A percentile compares a stretch with the other conserved stretches of the same genome.
phyloP scores from a whole-genome alignment of 1,140 invertebrate genomes.

The Panagrolaimus sp. region DNA sequence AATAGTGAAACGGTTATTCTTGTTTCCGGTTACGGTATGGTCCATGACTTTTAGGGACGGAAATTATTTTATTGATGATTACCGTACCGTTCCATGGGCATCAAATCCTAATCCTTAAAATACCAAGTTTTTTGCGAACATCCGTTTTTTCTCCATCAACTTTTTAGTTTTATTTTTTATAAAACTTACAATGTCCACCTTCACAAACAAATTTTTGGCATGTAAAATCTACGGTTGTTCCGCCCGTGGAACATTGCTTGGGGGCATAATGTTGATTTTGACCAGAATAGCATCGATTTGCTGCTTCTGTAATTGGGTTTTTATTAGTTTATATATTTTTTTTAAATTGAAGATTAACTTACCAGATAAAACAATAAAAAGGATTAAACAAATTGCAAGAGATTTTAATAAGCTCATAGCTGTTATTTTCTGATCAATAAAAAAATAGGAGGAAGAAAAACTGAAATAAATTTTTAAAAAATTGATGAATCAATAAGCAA shows the following conservation, averaged over 20 bases:
- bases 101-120: not conserved
- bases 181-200: slow-evolving; percentile 36
- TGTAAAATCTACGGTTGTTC: slow-evolving; percentile 27
- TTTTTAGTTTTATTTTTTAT: not conserved
- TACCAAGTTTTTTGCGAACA: not conserved
- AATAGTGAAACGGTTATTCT: too few relatives aligned
- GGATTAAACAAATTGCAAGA: too few relatives aligned
- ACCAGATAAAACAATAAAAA: too few relatives aligned
- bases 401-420: too few relatives aligned
- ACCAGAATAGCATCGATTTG: slow-evolving; percentile 35
- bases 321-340: too few relatives aligned
- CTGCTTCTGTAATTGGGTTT: not conserved
- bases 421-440: too few relatives aligned
- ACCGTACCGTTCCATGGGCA: not conserved
- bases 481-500: too few relatives aligned
- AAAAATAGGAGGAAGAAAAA: too few relatives aligned
- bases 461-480: too few relatives aligned
- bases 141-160: not conserved
- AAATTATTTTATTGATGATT: too few relatives aligned
- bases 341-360: too few relatives aligned
- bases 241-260: slow-evolving; percentile 35
- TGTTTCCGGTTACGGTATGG: too few relatives aligned
- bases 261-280: slow-evolving; percentile 37
- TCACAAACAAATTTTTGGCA: slow-evolving; percentile 42
- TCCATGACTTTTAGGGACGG: not conserved